Base-by-base conservation (phyloP, 2,888 invertebrate species). In the Galerucella pusilla region DNA sequence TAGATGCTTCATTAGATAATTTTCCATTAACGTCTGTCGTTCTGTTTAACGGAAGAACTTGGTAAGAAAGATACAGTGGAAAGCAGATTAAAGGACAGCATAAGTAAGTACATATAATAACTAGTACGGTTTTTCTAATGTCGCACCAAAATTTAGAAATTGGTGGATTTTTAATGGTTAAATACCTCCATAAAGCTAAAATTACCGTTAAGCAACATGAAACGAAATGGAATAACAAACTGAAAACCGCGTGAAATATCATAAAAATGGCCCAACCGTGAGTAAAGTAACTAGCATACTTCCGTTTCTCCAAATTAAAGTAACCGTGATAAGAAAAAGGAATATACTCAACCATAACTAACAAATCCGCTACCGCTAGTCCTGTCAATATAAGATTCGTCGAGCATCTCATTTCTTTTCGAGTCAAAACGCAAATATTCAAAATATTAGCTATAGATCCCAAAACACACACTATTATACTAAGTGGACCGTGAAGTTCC, bases 291-390 rank as follows among this genome's bases (percentile, higher is more conserved):
- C 90, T 89, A 63, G 89, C 87, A 16, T 89, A 79, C 80, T 90
- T 87, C 84, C 88, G 89, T 14, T 89, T 89, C 60, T 89, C 89
- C 5, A 89, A 89, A 80, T 93, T 91, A 76, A 96, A 91, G 83
- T 94, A 94, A 86, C 93, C 93, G 86, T 96, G 95, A 70, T 94
- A 91, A 3, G 94, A 93, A 86, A 95, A 97, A 0, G 97, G 97
- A 78, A 98, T 94, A 87, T 97, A 98, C 83, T 96, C 96, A 83
- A 97, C 90, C 94, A 98, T 97, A 20, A 97, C 97, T n/a, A 97
- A 90, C 52, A 98, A 91, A 86, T 98, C 98, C n/a, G 97, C 96
- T 10, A 97, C 93, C 0, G 98, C 98, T 49, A 96, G 89, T 7
- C 95, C 96, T 0, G 96, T 96, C 59, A 98, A 91, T 75, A 98